Evolutionary conservation across 2,888 invertebrate genomes (phyloP).

Genomic region (Pterobdella sp.): DNA sequence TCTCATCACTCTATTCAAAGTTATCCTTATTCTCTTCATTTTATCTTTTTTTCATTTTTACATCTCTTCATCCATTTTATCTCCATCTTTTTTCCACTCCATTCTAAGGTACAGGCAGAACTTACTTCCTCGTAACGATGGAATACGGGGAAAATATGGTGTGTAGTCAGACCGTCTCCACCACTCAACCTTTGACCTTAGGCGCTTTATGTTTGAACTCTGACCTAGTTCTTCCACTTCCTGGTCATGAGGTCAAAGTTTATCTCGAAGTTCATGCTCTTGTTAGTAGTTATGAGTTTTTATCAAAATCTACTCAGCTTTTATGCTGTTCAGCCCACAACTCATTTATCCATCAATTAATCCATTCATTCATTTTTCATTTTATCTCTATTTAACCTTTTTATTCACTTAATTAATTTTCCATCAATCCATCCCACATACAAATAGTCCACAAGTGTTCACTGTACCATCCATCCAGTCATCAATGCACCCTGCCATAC

Average conservation of each 20-base stretch:
- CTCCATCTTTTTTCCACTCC: not conserved
- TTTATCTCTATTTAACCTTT: too few species aligned
- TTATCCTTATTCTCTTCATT: too few species aligned
- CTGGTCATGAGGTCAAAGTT: slow-evolving; percentile 79
- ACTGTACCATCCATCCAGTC: not conserved
- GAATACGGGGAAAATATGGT: slow-evolving; percentile 55
- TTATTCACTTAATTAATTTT: too few species aligned
- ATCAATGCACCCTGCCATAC: not conserved
- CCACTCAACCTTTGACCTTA: slow-evolving; percentile 52
- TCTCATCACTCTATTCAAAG: too few species aligned
- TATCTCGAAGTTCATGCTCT: slow-evolving; percentile 62
- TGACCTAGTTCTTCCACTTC: slow-evolving; percentile 61
- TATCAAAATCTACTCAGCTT: not conserved
- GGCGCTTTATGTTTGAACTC: slow-evolving; percentile 54
- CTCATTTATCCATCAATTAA: not conserved
- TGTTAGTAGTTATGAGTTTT: slow-evolving; percentile 41
- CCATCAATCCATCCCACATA: not conserved
- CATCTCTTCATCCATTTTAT: too few species aligned
- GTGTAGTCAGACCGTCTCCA: slow-evolving; percentile 56
- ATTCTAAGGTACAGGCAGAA: slow-evolving; percentile 59
- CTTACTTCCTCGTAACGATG: slow-evolving; percentile 56
- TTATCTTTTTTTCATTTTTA: too few species aligned
- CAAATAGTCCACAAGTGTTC: too few species aligned
- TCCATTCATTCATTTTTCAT: slow-evolving; percentile 3
- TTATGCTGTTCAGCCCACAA: not conserved